Evolutionary conservation across 2,888 invertebrate species (phyloP).

Genomic region (Scaptomyza parva): DNA sequence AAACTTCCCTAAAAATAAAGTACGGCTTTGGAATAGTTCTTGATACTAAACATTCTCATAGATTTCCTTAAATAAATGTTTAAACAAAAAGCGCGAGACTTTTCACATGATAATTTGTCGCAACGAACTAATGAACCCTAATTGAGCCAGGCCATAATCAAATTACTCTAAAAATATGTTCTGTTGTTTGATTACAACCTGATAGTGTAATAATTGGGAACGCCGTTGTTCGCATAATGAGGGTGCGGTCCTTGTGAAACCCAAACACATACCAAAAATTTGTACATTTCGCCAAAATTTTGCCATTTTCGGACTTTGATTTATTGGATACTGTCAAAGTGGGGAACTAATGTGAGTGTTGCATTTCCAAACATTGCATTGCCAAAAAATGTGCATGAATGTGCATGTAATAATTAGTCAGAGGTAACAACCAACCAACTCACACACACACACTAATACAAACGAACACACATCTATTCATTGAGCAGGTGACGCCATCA

Average conservation of each 20-base stretch:
- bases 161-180: no score
- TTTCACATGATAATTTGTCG: no score
- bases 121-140: no score
- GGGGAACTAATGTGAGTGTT: constrained; percentile 17
- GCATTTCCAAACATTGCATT: no score
- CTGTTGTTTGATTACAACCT: neutral
- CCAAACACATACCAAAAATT: neutral
- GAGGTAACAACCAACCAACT: constrained; percentile 30
- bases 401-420: constrained; percentile 67
- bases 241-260: neutral
- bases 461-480: neutral
- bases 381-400: neutral
- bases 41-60: no score
- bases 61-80: no score
- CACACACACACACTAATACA: neutral
- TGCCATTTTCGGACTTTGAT: constrained; percentile 60
- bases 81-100: no score
- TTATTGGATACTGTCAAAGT: constrained; percentile 62
- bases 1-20: no score
- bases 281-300: constrained; percentile 4
- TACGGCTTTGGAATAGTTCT: no score
- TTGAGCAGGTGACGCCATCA: constrained; percentile 20
- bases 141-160: no score
- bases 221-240: neutral
- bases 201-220: constrained; percentile 1